Evolutionary conservation across 2,888 invertebrate genomes (phyloP).

Genomic region (Spodoptera picta): DNA sequence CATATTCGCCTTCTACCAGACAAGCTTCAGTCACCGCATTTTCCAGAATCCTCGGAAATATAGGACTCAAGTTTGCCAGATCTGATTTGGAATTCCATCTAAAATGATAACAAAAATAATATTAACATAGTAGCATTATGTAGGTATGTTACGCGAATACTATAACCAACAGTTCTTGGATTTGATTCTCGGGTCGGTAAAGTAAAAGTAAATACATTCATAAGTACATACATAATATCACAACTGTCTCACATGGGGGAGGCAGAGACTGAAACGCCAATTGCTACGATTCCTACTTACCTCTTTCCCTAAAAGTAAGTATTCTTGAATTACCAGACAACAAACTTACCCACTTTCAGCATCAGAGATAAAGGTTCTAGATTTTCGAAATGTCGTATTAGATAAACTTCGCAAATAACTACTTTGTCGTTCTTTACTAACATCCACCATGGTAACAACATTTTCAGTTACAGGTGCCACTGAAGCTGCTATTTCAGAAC

Average conservation of each 20-base stretch:
- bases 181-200: too few relatives aligned
- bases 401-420: conserved; percentile 62
- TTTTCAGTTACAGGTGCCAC: conserved; percentile 67
- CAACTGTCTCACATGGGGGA: too few relatives aligned
- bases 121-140: neutral
- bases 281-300: too few relatives aligned
- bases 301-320: too few relatives aligned
- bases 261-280: too few relatives aligned
- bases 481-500: conserved; percentile 69
- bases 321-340: neutral
- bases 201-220: too few relatives aligned
- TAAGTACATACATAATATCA: too few relatives aligned
- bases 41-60: conserved; percentile 75
- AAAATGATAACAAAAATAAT: conserved; percentile 18
- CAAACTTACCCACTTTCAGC: conserved; percentile 72
- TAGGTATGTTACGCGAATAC: neutral
- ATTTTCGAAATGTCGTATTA: conserved; percentile 51
- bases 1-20: conserved; percentile 68
- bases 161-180: too few relatives aligned
- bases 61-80: conserved; percentile 64
- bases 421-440: conserved; percentile 52
- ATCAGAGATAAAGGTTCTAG: conserved; percentile 54
- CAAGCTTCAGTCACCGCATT: conserved; percentile 56
- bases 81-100: conserved; percentile 61
- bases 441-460: conserved; percentile 63